Evolutionary conservation across 2,888 invertebrate species (phyloP).

Genomic region (Spialia ferax): DNA sequence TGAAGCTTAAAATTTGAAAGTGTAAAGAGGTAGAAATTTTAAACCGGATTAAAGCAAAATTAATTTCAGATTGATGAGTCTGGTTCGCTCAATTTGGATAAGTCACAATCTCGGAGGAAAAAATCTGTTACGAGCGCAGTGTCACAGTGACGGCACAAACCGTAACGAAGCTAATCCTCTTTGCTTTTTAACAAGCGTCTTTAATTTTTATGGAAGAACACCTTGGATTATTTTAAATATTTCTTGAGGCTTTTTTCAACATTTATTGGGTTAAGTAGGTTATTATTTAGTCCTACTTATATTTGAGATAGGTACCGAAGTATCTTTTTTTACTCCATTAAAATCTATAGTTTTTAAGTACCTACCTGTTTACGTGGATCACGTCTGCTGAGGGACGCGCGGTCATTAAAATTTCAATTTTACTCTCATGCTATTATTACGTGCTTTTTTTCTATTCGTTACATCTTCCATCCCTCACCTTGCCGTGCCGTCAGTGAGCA

Average conservation of each 20-base stretch:
- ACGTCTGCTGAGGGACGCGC: too few relatives aligned
- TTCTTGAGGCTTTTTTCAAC: neutral
- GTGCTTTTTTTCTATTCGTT: too few relatives aligned
- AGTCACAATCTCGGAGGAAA: conserved; percentile 23
- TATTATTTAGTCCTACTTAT: too few relatives aligned
- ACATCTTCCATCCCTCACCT: too few relatives aligned
- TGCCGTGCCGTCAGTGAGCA: too few relatives aligned
- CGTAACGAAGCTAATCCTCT: conserved; percentile 35
- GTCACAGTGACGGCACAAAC: conserved; percentile 24
- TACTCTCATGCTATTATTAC: too few relatives aligned
- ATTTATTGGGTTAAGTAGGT: neutral
- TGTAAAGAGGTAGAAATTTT: neutral
- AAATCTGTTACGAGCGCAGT: conserved; percentile 14
- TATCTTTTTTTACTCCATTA: too few relatives aligned
- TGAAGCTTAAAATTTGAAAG: too few relatives aligned
- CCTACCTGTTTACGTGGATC: too few relatives aligned
- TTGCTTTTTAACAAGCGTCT: conserved; percentile 25
- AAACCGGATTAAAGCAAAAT: neutral
- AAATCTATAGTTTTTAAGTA: too few relatives aligned
- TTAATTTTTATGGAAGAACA: conserved; percentile 34
- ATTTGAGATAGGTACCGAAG: too few relatives aligned
- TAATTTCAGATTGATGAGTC: conserved; percentile 8
- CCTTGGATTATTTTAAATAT: conserved; percentile 15
- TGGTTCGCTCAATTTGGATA: conserved; percentile 31
- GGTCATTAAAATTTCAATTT: too few relatives aligned